Evolutionary conservation across 2,888 invertebrate genomes (phyloP).

Genomic region (Nymphalis urticae): DNA sequence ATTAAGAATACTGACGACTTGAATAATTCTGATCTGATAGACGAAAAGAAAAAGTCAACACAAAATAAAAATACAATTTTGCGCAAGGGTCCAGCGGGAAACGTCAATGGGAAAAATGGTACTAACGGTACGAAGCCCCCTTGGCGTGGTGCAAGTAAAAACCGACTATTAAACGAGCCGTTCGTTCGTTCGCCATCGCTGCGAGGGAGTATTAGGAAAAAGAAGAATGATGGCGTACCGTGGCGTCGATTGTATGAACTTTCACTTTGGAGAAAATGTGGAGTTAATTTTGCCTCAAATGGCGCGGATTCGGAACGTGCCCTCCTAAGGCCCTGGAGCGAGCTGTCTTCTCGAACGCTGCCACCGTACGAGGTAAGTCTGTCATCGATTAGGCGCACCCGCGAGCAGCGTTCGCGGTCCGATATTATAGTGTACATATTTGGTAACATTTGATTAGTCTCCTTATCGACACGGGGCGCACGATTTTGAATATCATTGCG

Average conservation of each 20-base stretch:
- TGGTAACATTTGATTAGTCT: conserved; percentile 60
- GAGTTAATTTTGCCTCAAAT: conserved; percentile 70
- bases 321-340: conserved; percentile 67
- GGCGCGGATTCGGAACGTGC: conserved; percentile 72
- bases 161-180: conserved; percentile 58
- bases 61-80: conserved; percentile 57
- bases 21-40: conserved; percentile 61
- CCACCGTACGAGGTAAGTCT: conserved; percentile 70
- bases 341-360: conserved; percentile 61
- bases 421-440: conserved; percentile 62
- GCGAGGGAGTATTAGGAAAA: conserved; percentile 72
- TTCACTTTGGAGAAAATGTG: conserved; percentile 79
- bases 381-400: conserved; percentile 38
- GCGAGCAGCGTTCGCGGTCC: conserved; percentile 55
- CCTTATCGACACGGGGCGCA: conserved; percentile 49
- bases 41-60: conserved; percentile 65
- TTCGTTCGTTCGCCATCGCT: conserved; percentile 69
- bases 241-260: conserved; percentile 82
- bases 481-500: conserved; percentile 50
- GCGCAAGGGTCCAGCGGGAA: conserved; percentile 62
- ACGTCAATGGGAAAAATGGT: conserved; percentile 58
- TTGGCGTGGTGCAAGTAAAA: conserved; percentile 71
- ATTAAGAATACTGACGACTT: conserved; percentile 68
- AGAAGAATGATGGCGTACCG: conserved; percentile 68
- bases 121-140: conserved; percentile 69